phyloP scores from a whole-genome alignment of 1,140 invertebrate genomes.

The Procambarus virginalis region DNA sequence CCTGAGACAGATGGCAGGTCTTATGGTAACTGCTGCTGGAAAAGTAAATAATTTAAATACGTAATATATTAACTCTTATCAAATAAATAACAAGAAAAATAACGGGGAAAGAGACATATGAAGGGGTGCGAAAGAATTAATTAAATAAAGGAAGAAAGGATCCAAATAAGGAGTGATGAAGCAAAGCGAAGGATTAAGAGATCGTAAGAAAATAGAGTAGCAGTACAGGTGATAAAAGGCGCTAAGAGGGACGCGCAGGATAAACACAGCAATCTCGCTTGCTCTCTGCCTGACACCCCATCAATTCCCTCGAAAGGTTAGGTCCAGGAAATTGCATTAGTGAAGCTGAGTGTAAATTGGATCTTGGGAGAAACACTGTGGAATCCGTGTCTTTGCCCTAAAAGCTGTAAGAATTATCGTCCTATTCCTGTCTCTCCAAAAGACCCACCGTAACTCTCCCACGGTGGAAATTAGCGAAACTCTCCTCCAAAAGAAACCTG shows the following conservation, averaged over 20 bases:
- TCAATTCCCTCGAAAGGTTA: not conserved
- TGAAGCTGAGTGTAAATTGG: conserved; percentile 15
- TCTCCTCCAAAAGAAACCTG: not conserved
- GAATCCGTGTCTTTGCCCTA: not conserved
- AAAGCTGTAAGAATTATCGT: conserved; percentile 13
- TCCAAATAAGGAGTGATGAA: not conserved
- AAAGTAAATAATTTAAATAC: too few species aligned
- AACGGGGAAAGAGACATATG: too few species aligned
- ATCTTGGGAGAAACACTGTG: conserved; percentile 6
- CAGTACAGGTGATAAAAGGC: too few species aligned
- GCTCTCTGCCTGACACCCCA: not conserved
- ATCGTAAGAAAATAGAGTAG: too few species aligned
- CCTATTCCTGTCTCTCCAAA: conserved; percentile 2
- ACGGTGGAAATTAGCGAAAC: not conserved
- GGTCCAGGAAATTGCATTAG: conserved; percentile 9
- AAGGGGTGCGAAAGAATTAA: not conserved
- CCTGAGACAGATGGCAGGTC: too few species aligned
- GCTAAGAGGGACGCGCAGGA: not conserved
- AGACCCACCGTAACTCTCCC: not conserved
- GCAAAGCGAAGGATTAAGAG: too few species aligned
- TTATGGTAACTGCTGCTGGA: too few species aligned
- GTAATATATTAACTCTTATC: too few species aligned
- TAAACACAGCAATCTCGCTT: not conserved
- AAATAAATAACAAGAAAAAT: too few species aligned
- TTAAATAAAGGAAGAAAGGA: not conserved